Conservation (phyloP, 2,113 vertebrate genomes). For the Elephantulus edwardii region DNA sequence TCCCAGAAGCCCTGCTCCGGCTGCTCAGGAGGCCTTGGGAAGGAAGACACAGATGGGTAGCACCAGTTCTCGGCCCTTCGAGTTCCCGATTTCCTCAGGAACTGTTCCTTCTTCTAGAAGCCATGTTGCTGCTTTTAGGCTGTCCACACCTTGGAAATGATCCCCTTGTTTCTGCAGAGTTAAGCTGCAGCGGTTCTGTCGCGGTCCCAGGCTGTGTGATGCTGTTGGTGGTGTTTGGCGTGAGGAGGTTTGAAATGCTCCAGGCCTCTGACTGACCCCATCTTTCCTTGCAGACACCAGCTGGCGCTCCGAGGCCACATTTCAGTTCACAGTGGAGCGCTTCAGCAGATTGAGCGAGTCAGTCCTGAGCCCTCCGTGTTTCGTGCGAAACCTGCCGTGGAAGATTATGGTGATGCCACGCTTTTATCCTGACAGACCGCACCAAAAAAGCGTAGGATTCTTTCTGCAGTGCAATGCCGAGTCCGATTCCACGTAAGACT, state of each 20-base stretch:
- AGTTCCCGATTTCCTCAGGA: background rate
- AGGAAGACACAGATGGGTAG: background rate
- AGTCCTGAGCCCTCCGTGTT: conserved; percentile 98
- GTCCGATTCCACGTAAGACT: conserved; percentile 97
- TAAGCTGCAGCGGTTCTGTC: background rate
- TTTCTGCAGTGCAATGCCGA: conserved; percentile 99
- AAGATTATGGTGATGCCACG: conserved; percentile 99
- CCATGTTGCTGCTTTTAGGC: background rate
- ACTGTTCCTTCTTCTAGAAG: background rate
- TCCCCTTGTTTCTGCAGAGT: background rate
- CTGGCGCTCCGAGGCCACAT: conserved; percentile 98
- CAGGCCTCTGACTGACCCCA: conserved; percentile 23
- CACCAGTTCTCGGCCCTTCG: background rate
- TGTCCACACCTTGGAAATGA: background rate
- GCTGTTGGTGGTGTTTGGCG: background rate
- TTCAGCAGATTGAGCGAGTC: conserved; percentile 98
- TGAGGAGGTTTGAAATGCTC: background rate
- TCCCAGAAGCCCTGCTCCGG: background rate
- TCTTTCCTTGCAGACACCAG: conserved; percentile 91
- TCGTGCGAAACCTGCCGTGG: conserved; percentile 98
- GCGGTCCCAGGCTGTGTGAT: background rate
- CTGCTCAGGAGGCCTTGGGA: background rate
- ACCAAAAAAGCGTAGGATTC: conserved; percentile 99
- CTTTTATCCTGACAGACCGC: conserved; percentile 97
- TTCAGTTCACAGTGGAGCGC: conserved; percentile 97